Base-by-base conservation (phyloP, 2,888 invertebrate species). In the Pseudolycoriella hygida region DNA sequence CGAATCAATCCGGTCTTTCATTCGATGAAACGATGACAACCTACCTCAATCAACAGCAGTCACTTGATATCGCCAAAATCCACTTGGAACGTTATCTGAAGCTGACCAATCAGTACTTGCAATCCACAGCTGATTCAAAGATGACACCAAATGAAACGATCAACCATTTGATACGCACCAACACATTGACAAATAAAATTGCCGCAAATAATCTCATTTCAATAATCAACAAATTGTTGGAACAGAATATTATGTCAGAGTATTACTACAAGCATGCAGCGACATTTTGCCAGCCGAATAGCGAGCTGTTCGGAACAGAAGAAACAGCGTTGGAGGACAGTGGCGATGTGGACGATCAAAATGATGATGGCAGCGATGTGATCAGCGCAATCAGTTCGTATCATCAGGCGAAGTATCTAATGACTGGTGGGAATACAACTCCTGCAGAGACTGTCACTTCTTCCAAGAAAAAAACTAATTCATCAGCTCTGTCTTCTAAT, bases 61-160 rank as follows among this genome's bases (percentile, higher is more conserved):
- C 57, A 3, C 47, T 66, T 8, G 60, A 59, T 46, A 60, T 64
- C 15, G 57, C 60, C 3, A 62, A 60, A 46, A 65, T 61, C 50
- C 61, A 62, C 43, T 49, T 62, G 4, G 61, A 60, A 46, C 56
- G 57, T 18, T 58, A 60, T 32, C 47, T 57, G 3, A 48, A 54
- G 38, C 51, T 61, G 6, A 60, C 57, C n/a, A 55, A 54, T 47
- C 55, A 59, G 47, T 64, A 62, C 51, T 51, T 57, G 17, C 54
- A 55, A 12, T 37, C 41, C 40, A 43, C 38, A 40, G n/a, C 37
- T 10, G 42, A 25, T 3, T 15, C 40, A 5, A 41, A 40, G 19
- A 14, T 42, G 17, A 46, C 46, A 42, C 20, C 41, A 5, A 40
- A 45, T 14, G 54, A 55, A 43, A 50, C 52, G 31, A 49, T 55